Base-by-base conservation (phyloP, 2,797 vertebrate genomes). In the Fratercula arctica region DNA sequence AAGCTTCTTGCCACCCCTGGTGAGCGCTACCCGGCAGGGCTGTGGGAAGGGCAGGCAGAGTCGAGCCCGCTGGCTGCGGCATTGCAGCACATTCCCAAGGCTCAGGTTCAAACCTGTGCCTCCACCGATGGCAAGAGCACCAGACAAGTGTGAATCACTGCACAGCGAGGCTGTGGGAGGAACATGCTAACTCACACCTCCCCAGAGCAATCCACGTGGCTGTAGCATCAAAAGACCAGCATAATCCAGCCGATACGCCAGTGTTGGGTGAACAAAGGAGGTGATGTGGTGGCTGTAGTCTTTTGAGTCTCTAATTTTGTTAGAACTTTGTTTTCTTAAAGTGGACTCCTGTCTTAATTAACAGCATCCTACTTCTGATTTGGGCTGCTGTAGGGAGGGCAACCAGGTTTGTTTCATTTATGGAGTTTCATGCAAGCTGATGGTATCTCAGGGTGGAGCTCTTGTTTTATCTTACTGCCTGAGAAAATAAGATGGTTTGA, bases 181-280 rank as follows among this genome's bases (percentile, higher is more conserved):
- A n/a, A 39, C 1, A 3, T n/a, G 60, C 51, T 31, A 60, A 16
- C 24, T 15, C 37, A 7, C 20, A 12, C 31, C 70, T 80, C 80
- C 64, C 54, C 66, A 48, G 45, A 1, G 18, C 53, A 25, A 0
- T 46, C 41, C 0, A 0, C 23, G 46, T 25, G 19, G 21, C 61
- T 20, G 24, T 14, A 33, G 41, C 23, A 3, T 14, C 4, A 9
- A 5, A 61, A 29, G 64, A 28, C 0, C 3, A 68, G 84, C 2
- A 1, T 51, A 48, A 2, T 63, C 24, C 29, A n/a, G 61, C 37
- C 37, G 8, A 46, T 14, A 0, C 0, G 6, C 15, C 13, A 14
- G 59, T 31, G 50, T 37, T 2, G 3, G n/a, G 14, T 50, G 51
- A 24, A 25, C 51, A 69, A 5, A 43, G 10, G 25, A 31, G 46